phyloP scores from a whole-genome alignment of 1,140 invertebrate species.

The Homarus americanus region DNA sequence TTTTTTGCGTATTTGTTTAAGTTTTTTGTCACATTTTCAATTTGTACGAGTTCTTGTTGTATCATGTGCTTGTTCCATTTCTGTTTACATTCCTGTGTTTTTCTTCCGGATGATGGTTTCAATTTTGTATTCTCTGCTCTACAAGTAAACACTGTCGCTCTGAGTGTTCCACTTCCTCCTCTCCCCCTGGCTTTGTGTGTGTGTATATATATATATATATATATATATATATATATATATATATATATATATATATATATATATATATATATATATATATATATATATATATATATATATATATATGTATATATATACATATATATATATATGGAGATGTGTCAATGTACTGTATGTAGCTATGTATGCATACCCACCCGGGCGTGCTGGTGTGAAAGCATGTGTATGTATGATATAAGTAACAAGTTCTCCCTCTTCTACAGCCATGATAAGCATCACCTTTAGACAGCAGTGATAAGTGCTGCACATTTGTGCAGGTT shows the following conservation, averaged over 20 bases:
- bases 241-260: conserved; percentile 30
- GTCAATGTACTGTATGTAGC: too few relatives aligned
- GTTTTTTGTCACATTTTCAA: conserved; percentile 6
- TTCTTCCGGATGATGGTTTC: conserved; percentile 13
- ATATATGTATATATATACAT: neutral
- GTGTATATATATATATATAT: conserved; percentile 35
- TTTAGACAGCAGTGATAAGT: too few relatives aligned
- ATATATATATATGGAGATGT: neutral
- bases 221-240: conserved; percentile 36
- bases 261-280: conserved; percentile 32
- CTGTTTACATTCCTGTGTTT: conserved; percentile 11
- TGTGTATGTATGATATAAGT: too few relatives aligned
- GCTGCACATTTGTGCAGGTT: too few relatives aligned
- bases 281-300: neutral
- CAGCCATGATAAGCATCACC: too few relatives aligned
- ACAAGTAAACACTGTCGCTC: neutral
- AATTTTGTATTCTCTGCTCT: conserved; percentile 16
- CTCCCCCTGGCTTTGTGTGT: neutral
- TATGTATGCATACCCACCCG: too few relatives aligned
- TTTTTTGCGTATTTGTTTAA: conserved; percentile 12
- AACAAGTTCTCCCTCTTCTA: too few relatives aligned
- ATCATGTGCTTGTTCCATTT: neutral
- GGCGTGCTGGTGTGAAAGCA: too few relatives aligned
- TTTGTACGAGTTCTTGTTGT: conserved; percentile 13
- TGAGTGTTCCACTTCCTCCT: neutral